Evolutionary conservation across 2,797 vertebrate species (phyloP).

Genomic region (Spinus pinus): DNA sequence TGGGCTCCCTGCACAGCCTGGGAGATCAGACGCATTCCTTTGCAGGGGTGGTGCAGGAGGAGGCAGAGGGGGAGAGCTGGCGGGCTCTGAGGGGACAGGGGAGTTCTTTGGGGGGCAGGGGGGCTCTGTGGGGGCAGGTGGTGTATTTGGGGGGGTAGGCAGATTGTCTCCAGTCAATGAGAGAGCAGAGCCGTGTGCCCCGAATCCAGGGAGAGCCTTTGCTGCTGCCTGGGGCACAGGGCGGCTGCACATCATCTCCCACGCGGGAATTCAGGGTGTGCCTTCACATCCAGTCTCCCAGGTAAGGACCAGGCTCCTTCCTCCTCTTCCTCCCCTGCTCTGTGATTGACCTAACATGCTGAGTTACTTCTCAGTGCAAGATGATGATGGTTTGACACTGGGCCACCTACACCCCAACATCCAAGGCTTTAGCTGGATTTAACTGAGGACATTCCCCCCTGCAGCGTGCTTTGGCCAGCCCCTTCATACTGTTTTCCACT

Average conservation of each 20-base stretch:
- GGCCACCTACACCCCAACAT: neutral
- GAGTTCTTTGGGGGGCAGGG: neutral
- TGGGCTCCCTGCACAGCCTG: neutral
- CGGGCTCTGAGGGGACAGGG: neutral
- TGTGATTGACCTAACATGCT: neutral
- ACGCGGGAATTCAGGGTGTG: neutral
- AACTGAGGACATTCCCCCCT: neutral
- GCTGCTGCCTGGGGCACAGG: neutral
- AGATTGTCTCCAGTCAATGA: neutral
- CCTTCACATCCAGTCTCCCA: neutral
- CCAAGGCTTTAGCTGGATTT: neutral
- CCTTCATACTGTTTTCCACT: neutral
- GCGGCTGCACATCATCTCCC: neutral
- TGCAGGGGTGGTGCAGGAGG: neutral
- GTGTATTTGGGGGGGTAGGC: neutral
- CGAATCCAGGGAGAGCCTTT: neutral
- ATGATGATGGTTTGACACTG: neutral
- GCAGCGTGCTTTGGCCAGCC: neutral
- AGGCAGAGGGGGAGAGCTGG: rapidly evolving
- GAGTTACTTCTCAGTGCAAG: neutral
- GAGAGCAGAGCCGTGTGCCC: neutral
- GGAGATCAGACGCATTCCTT: slow-evolving; percentile 1
- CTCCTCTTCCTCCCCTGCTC: neutral
- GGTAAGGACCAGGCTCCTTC: neutral
- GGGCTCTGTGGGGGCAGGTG: neutral